These are phyloP conservation scores for Macrophya annulata DNA, from an alignment of 2,888 invertebrate genomes.

Conservation along the genomic window DNA sequence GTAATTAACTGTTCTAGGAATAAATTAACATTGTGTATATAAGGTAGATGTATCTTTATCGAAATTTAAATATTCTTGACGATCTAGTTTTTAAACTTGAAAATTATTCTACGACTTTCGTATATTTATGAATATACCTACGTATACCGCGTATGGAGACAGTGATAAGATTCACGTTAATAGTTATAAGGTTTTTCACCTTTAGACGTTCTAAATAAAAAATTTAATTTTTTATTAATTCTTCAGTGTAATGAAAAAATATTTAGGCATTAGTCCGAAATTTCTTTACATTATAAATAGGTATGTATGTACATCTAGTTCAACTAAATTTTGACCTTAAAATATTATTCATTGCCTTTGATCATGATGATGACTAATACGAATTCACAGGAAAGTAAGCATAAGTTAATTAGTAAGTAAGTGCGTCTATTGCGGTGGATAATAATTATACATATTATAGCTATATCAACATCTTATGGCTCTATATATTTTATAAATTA, in stretches of 20 bases:
- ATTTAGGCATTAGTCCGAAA: too few species aligned
- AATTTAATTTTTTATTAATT: background rate
- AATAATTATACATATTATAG: background rate
- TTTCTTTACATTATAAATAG: too few species aligned
- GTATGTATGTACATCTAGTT: too few species aligned
- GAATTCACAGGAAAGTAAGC: background rate
- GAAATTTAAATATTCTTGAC: background rate
- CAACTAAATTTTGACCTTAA: background rate
- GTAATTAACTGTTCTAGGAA: constrained; percentile 57
- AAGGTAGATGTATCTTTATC: background rate
- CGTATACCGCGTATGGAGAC: too few species aligned
- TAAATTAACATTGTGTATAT: constrained; percentile 51
- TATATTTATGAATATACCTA: too few species aligned
- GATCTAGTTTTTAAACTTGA: constrained; percentile 35
- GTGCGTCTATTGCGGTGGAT: background rate
- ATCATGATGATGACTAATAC: constrained; percentile 4
- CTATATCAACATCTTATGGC: background rate
- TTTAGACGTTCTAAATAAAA: background rate
- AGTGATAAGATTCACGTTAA: constrained; percentile 1
- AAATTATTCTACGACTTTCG: constrained; percentile 42
- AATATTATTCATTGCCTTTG: background rate
- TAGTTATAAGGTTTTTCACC: background rate
- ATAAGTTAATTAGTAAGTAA: background rate
- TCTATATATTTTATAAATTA: background rate
- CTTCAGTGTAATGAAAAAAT: too few species aligned